phyloP scores from a whole-genome alignment of 2,888 invertebrate species.

The Eudemis profundana region DNA sequence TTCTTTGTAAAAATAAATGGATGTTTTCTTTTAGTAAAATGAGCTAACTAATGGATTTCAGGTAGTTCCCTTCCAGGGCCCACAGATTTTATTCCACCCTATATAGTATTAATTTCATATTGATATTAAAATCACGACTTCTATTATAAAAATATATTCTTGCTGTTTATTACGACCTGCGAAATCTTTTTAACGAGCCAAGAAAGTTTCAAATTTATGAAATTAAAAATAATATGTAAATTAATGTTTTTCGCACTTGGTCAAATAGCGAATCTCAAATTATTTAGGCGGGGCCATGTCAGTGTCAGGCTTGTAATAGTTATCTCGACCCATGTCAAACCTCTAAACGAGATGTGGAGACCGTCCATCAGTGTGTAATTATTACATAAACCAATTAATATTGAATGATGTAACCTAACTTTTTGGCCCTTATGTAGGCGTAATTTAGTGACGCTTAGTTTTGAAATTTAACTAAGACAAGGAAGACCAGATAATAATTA shows the following conservation, averaged over 20 bases:
- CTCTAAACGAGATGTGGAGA: constrained; percentile 25
- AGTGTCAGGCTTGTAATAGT: constrained; percentile 28
- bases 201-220: too few relatives aligned
- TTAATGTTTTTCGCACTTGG: neutral
- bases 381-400: constrained; percentile 18
- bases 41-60: too few relatives aligned
- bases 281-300: constrained; percentile 22
- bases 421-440: neutral
- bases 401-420: constrained; percentile 8
- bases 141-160: too few relatives aligned
- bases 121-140: too few relatives aligned
- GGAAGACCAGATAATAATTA: neutral
- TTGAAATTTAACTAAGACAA: neutral
- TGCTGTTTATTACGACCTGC: too few relatives aligned
- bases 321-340: constrained; percentile 31
- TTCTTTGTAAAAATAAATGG: too few relatives aligned
- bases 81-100: too few relatives aligned
- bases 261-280: constrained; percentile 17
- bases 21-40: too few relatives aligned
- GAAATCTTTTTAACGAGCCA: too few relatives aligned
- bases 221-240: too few relatives aligned
- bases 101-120: too few relatives aligned
- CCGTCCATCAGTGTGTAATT: constrained; percentile 16
- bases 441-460: neutral
- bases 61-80: too few relatives aligned